Percentiles rank a stretch among this genome's conserved stretches.
phyloP scores from a whole-genome alignment of 2,888 invertebrate species.

The Calameuta pallipes region DNA sequence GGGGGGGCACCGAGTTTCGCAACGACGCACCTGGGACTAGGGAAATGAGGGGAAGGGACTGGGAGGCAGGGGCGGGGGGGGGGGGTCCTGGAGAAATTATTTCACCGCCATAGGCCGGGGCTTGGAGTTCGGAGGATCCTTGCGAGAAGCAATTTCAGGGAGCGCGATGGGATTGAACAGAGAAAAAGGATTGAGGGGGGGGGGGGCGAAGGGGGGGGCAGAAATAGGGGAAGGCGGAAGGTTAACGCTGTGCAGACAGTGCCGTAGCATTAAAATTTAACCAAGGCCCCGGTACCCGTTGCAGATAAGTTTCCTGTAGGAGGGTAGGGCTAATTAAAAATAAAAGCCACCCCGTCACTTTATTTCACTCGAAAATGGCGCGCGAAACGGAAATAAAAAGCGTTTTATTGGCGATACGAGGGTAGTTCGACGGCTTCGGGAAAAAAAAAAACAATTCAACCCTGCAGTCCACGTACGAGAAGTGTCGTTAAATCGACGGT shows the following conservation, averaged over 20 bases:
- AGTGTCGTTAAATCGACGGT: constrained; percentile 8
- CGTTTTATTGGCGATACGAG: neutral
- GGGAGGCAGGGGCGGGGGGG: constrained; percentile 6
- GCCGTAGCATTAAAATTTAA: neutral
- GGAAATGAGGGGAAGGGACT: neutral
- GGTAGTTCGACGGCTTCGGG: neutral
- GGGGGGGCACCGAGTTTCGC: constrained; percentile 12
- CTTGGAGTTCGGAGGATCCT: neutral
- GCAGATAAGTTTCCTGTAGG: neutral
- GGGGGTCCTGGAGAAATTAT: neutral
- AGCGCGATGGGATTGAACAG: neutral
- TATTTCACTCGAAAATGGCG: neutral
- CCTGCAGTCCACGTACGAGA: neutral
- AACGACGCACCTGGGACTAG: constrained; percentile 11
- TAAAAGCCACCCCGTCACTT: neutral
- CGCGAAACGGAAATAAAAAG: neutral
- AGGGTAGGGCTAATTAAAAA: constrained; percentile 6
- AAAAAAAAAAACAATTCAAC: neutral
- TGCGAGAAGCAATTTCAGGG: neutral
- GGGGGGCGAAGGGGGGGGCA: no score
- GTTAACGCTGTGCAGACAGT: neutral
- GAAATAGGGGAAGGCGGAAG: neutral
- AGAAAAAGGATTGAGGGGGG: neutral
- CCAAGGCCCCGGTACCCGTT: neutral
- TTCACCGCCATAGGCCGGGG: neutral